phyloP scores from a whole-genome alignment of 2,888 invertebrate species.

The Tipula unca region DNA sequence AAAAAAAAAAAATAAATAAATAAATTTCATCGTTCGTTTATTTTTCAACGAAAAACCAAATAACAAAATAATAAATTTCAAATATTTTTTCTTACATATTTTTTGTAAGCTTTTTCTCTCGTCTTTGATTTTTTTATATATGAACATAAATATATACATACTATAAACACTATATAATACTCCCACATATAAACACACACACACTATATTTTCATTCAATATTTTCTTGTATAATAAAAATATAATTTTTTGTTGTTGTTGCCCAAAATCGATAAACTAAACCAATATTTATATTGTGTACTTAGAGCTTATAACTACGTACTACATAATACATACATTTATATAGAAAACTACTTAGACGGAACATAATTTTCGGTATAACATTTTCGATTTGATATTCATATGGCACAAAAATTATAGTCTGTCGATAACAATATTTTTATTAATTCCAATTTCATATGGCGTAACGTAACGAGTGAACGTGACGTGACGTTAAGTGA shows the following conservation, averaged over 20 bases:
- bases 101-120: not conserved
- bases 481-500: not conserved
- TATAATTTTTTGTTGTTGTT: not conserved
- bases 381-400: not conserved
- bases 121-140: not conserved
- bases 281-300: conserved; percentile 8
- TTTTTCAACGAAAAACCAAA: not conserved
- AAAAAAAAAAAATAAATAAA: no score
- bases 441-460: not conserved
- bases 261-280: not conserved
- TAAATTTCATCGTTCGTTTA: conserved; percentile 14
- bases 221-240: not conserved
- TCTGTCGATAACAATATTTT: not conserved
- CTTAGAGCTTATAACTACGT: not conserved
- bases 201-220: not conserved
- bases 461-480: not conserved
- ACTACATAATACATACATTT: no score
- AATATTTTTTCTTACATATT: not conserved
- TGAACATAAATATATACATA: not conserved
- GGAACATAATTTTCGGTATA: not conserved
- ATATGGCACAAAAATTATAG: not conserved
- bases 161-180: not conserved
- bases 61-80: not conserved
- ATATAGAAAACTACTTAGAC: not conserved
- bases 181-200: not conserved